These are phyloP conservation scores for Stomatorhinus ivindoensis DNA, from an alignment of 2,113 vertebrate genomes.

Conservation along the genomic window DNA sequence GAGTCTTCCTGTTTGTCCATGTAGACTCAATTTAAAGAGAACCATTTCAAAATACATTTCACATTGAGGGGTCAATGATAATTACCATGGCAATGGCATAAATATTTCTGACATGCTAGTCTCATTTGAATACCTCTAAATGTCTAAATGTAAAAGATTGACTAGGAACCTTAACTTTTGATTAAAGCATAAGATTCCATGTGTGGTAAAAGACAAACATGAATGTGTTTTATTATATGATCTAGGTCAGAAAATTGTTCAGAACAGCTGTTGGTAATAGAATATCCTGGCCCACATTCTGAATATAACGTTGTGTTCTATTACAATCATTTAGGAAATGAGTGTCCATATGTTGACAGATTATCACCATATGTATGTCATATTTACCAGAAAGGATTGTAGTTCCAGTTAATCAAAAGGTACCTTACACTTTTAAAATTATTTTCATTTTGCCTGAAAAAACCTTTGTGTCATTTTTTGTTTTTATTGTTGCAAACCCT, in stretches of 20 bases:
- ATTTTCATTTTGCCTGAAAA: background rate
- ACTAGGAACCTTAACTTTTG: background rate
- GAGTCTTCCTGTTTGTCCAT: background rate
- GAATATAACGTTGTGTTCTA: constrained; percentile 4
- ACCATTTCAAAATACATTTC: background rate
- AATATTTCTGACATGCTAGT: background rate
- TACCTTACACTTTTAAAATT: background rate
- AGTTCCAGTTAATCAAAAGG: background rate
- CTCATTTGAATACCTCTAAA: background rate
- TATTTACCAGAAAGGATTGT: background rate
- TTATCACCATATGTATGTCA: background rate
- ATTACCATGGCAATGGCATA: background rate
- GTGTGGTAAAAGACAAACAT: background rate
- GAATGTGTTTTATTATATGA: background rate
- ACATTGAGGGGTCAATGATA: background rate
- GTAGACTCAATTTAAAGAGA: background rate
- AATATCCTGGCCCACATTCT: background rate
- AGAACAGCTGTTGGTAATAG: background rate
- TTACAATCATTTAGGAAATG: background rate
- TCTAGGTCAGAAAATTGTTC: background rate
- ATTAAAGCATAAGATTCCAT: background rate
- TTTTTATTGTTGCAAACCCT: background rate
- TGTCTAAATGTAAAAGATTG: background rate
- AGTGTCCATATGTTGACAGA: background rate
- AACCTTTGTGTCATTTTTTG: background rate